A percentile compares a stretch with the other conserved stretches of the same genome.
phyloP scores from a whole-genome alignment of 2,888 invertebrate species.

The Trichopria drosophilae region DNA sequence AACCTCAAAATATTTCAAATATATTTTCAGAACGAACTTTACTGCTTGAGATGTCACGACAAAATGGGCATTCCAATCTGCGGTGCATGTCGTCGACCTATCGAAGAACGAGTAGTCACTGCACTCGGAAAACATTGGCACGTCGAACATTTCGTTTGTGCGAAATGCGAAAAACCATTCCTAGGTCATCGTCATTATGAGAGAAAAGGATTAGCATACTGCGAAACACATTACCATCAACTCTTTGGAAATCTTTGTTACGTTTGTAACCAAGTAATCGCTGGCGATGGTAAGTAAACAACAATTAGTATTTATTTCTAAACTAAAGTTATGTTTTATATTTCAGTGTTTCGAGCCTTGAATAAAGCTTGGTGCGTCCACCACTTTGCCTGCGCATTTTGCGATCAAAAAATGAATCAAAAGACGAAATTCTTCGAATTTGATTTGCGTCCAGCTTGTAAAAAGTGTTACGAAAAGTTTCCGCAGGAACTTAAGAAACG shows the following conservation, averaged over 20 bases:
- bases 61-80: conserved; percentile 99
- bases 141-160: conserved; percentile 99
- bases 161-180: conserved; percentile 99
- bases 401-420: conserved; percentile 93
- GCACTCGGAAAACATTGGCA: conserved; percentile 99
- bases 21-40: conserved; percentile 81
- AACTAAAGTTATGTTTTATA: conserved; percentile 5
- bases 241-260: conserved; percentile 98
- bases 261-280: conserved; percentile 97
- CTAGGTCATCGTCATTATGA: conserved; percentile 98
- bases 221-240: conserved; percentile 99
- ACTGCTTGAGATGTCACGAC: conserved; percentile 97
- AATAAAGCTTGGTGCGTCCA: conserved; percentile 99
- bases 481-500: conserved; percentile 91
- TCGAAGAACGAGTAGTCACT: conserved; percentile 97
- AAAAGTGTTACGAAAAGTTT: conserved; percentile 96
- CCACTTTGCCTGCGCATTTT: conserved; percentile 96
- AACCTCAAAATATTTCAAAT: conserved; percentile 6
- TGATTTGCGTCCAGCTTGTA: conserved; percentile 97
- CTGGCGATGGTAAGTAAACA: conserved; percentile 90
- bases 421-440: conserved; percentile 99
- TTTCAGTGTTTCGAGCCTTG: conserved; percentile 91
- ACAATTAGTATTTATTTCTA: conserved; percentile 16
- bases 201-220: conserved; percentile 97
- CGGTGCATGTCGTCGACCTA: conserved; percentile 97